Evolutionary conservation across 2,888 invertebrate genomes (phyloP).

Genomic region (Gymnoscelis rufifasciata): DNA sequence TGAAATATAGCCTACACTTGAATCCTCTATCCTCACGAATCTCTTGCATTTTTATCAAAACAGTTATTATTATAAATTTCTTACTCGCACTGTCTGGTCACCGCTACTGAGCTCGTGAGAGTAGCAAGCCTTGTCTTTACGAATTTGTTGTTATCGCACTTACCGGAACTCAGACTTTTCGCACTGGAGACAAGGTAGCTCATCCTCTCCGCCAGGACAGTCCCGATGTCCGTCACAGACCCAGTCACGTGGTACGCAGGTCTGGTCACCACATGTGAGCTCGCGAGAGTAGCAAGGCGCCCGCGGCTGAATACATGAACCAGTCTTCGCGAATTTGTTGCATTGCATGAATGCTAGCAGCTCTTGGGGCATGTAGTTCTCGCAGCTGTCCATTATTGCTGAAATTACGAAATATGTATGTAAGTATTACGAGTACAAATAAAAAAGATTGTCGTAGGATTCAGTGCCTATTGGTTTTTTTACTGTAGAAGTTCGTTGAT

Average conservation of each 20-base stretch:
- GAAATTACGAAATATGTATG: slow-evolving; percentile 28
- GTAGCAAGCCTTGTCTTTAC: too few species aligned
- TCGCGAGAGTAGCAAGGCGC: slow-evolving; percentile 76
- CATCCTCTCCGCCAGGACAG: slow-evolving; percentile 82
- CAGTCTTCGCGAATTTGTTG: slow-evolving; percentile 77
- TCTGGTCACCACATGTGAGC: slow-evolving; percentile 77
- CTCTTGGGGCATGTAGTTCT: slow-evolving; percentile 78
- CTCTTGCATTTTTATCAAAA: too few species aligned
- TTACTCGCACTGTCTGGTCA: too few species aligned
- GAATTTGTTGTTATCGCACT: too few species aligned
- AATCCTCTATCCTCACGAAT: too few species aligned
- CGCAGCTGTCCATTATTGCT: slow-evolving; percentile 82
- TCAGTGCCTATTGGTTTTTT: too few species aligned
- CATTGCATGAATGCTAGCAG: slow-evolving; percentile 80
- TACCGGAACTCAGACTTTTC: slow-evolving; percentile 60
- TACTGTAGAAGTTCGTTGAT: too few species aligned
- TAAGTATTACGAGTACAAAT: background rate
- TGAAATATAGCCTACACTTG: too few species aligned
- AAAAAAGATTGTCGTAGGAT: too few species aligned
- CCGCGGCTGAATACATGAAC: slow-evolving; percentile 75
- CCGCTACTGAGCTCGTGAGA: too few species aligned
- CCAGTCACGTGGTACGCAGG: slow-evolving; percentile 81
- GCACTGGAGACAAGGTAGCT: slow-evolving; percentile 70
- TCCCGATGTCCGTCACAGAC: slow-evolving; percentile 81
- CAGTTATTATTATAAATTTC: too few species aligned